A percentile compares a stretch with the other conserved stretches of the same genome.
Evolutionary conservation across 2,113 vertebrate genomes (phyloP).

Genomic region (Polypterus bichir): DNA sequence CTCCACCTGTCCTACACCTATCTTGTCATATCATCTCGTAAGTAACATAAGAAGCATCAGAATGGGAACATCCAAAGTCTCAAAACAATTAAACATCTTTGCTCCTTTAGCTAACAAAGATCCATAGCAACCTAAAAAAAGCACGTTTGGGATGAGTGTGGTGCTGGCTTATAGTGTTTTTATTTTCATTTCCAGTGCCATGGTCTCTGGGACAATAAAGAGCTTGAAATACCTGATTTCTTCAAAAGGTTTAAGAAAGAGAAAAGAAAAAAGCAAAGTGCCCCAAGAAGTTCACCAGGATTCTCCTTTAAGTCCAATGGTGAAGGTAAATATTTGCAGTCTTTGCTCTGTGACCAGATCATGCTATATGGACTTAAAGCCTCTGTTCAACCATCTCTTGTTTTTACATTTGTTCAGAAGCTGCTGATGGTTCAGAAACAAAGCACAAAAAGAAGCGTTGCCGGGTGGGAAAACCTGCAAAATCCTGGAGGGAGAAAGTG

Average conservation of each 20-base stretch:
- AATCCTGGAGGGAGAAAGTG: slow-evolving; percentile 37
- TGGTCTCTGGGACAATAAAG: slow-evolving; percentile 61
- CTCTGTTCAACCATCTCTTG: too few species aligned
- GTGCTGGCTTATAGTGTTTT: neutral
- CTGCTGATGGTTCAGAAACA: too few species aligned
- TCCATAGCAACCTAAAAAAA: neutral
- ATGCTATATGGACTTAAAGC: too few species aligned
- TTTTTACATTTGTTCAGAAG: too few species aligned
- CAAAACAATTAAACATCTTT: too few species aligned
- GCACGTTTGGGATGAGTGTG: neutral
- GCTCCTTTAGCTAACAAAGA: too few species aligned
- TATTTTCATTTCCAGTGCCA: slow-evolving; percentile 36
- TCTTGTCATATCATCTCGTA: too few species aligned
- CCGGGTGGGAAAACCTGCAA: neutral
- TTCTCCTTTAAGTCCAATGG: slow-evolving; percentile 14
- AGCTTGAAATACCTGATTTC: slow-evolving; percentile 47
- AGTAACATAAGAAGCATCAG: too few species aligned
- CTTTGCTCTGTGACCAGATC: too few species aligned
- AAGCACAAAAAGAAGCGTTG: neutral
- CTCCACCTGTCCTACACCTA: too few species aligned
- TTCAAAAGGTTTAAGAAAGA: slow-evolving; percentile 50
- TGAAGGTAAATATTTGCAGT: slow-evolving; percentile 6
- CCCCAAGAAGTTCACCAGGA: neutral
- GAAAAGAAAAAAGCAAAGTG: slow-evolving; percentile 43
- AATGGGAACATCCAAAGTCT: too few species aligned